Evolutionary conservation across 2,888 invertebrate species (phyloP).

Genomic region (Rhamnusium bicolor): DNA sequence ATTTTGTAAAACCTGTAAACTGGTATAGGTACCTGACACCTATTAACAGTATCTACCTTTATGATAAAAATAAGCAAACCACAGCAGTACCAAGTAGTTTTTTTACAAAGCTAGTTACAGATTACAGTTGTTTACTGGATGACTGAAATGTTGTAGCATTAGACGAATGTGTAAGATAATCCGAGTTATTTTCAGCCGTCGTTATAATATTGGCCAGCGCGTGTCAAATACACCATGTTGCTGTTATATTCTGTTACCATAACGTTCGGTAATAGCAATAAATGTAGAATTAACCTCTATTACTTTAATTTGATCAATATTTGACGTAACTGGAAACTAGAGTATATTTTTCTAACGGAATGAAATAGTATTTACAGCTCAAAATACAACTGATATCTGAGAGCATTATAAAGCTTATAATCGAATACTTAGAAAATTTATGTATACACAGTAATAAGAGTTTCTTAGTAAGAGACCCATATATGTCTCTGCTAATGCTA

Average conservation of each 20-base stretch:
- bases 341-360: too few species aligned
- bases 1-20: too few species aligned
- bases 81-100: not conserved
- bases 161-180: constrained; percentile 55
- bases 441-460: too few species aligned
- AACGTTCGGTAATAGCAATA: not conserved
- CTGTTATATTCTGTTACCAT: constrained; percentile 25
- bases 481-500: too few species aligned
- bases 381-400: too few species aligned
- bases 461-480: too few species aligned
- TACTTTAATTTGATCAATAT: not conserved
- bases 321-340: not conserved
- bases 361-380: too few species aligned
- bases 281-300: not conserved
- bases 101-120: not conserved
- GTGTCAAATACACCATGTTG: constrained; percentile 45
- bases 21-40: too few species aligned
- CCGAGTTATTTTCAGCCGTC: constrained; percentile 55
- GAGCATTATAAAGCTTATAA: too few species aligned
- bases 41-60: too few species aligned
- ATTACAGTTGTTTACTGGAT: constrained; percentile 15
- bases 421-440: too few species aligned
- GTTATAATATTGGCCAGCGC: constrained; percentile 55
- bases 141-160: constrained; percentile 31
- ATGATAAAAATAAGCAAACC: not conserved